Evolutionary conservation across 2,113 vertebrate genomes (phyloP).

Genomic region (Eretmochelys imbricata): DNA sequence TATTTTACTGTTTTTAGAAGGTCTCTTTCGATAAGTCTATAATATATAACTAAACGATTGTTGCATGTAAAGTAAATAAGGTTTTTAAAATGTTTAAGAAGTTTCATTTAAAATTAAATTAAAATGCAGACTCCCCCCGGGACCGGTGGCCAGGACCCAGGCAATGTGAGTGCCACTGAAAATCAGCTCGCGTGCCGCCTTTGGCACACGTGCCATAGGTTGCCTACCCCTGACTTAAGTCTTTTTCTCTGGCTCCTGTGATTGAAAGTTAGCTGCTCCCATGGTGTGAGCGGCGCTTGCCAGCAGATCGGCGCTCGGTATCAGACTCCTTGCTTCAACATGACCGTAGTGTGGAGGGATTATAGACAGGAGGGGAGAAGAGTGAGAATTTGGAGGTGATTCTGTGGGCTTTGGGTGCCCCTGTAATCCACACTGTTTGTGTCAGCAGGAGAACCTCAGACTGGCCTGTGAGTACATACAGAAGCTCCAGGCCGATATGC

Average conservation of each 20-base stretch:
- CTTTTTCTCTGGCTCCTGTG: neutral
- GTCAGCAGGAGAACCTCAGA: constrained; percentile 81
- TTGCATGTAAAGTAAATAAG: too few species aligned
- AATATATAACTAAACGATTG: too few species aligned
- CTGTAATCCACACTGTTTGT: neutral
- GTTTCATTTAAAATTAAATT: too few species aligned
- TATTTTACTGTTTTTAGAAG: too few species aligned
- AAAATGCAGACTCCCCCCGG: too few species aligned
- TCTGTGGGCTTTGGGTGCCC: neutral
- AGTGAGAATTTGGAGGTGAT: neutral
- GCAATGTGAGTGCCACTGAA: too few species aligned
- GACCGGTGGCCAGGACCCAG: too few species aligned
- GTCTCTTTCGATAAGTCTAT: too few species aligned
- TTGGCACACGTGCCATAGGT: too few species aligned
- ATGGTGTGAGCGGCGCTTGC: neutral
- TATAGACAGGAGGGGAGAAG: neutral
- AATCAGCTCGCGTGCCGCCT: too few species aligned
- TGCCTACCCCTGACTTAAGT: too few species aligned
- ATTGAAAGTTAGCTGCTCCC: neutral
- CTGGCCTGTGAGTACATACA: constrained; percentile 83
- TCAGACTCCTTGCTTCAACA: neutral
- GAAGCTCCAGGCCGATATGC: constrained; percentile 74
- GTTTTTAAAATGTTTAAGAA: too few species aligned
- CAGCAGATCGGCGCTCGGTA: neutral
- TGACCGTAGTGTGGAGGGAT: neutral